A percentile compares a stretch with the other conserved stretches of the same genome.
These are phyloP conservation scores for Poecilia gillii DNA, from an alignment of 2,797 vertebrate species.

Conservation along the genomic window DNA sequence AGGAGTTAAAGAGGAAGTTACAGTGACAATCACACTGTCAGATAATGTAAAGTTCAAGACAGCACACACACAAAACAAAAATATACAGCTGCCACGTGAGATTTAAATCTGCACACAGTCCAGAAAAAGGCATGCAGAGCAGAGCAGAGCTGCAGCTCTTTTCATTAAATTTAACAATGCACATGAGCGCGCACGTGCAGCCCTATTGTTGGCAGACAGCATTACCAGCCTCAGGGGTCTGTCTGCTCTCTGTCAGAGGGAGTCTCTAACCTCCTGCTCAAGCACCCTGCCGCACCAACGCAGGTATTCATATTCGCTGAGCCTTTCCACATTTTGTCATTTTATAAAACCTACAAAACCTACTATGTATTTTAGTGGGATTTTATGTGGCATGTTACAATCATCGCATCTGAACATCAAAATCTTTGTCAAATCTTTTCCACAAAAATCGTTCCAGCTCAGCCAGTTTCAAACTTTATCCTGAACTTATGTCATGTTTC, in stretches of 20 bases:
- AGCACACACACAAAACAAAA: background rate
- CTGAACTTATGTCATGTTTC: constrained; percentile 1
- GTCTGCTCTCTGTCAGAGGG: constrained; percentile 74
- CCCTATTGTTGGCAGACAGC: constrained; percentile 71
- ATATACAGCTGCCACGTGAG: constrained; percentile 12
- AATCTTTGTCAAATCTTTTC: background rate
- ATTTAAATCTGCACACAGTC: constrained; percentile 19
- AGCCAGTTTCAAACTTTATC: constrained; percentile 1
- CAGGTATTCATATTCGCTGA: background rate
- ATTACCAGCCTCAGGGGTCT: constrained; percentile 73
- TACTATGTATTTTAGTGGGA: background rate
- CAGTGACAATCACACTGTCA: constrained; percentile 13
- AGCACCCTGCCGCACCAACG: constrained; percentile 44
- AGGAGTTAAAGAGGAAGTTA: constrained; percentile 77
- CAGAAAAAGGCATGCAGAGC: constrained; percentile 28
- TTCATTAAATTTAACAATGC: constrained; percentile 47
- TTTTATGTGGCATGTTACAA: background rate
- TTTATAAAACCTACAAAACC: background rate
- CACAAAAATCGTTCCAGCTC: background rate
- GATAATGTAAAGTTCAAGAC: constrained; percentile 3
- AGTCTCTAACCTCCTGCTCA: constrained; percentile 65
- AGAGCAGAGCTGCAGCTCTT: constrained; percentile 25
- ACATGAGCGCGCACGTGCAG: constrained; percentile 36
- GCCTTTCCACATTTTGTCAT: background rate
- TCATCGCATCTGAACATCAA: background rate